Base-by-base conservation (phyloP, 1,140 invertebrate species). In the Saccostrea cuccullata region DNA sequence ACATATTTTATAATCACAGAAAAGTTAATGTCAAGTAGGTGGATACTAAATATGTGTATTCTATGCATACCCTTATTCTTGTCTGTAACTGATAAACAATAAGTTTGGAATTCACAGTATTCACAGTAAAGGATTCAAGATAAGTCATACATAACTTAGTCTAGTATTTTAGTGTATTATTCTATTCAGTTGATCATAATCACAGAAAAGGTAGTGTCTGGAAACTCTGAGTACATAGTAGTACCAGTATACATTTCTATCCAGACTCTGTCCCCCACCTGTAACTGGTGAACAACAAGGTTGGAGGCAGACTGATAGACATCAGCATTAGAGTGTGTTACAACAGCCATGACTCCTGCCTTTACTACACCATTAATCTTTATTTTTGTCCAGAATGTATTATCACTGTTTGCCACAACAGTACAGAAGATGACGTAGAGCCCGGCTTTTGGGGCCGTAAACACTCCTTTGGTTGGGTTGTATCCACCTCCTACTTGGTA, bases 401-500 rank as follows among this genome's bases (percentile, higher is more conserved):
- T 11, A 0, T 30, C 26, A 13, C 9, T 8, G 12, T 36, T 1
- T 73, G 67, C 23, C 23, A 26, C 67, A 36, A 36, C 23, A 26
- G 67, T 73, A 73, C 67, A 26, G 9, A 13, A 26, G 13, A 73
- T 73, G 26, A 73, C 6, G 23, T 73, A 73, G 67, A 73, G 67
- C 12, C 67, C 67, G 26, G 67, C n/a, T 9, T 30, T 73, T 30
- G 67, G 67, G n/a, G 26, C 23, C 5, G 67, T 73, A 23, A 73
- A 73, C 23, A 73, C 26, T 23, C 67, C 67, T 26, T 20, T 73
- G n/a, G 67, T 26, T 11, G 26, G 4, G 26, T 73, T 30, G 26
- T 73, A 73, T 73, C 67, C 67, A 12, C 67, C 67, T 23, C 67
- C 67, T 23, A 73, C 67, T 23, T 73, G 67, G 67, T 73, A 73